Conservation (phyloP, 1,140 invertebrate genomes). For the Cydia strobilella region DNA sequence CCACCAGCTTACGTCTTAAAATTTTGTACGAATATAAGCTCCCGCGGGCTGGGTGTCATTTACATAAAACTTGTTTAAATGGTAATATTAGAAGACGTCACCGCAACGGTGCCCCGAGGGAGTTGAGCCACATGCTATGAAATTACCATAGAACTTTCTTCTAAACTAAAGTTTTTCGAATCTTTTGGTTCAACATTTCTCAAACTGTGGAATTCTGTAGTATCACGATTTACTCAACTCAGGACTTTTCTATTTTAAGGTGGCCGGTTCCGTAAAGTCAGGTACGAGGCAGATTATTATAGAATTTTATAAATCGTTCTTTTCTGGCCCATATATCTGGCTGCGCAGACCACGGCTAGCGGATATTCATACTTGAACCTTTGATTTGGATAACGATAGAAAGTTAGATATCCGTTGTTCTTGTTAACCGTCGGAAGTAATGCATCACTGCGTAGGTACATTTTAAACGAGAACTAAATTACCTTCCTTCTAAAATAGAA, state of each 20-base stretch:
- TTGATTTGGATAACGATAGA: too few relatives aligned
- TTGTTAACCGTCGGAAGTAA: too few relatives aligned
- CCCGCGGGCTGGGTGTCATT: conserved; percentile 62
- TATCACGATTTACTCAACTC: conserved; percentile 47
- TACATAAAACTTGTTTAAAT: conserved; percentile 80
- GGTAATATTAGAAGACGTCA: conserved; percentile 77
- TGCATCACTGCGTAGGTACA: too few relatives aligned
- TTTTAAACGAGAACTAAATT: too few relatives aligned
- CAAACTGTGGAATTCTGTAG: conserved; percentile 44
- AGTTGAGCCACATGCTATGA: conserved; percentile 47
- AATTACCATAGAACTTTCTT: conserved; percentile 34
- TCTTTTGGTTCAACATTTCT: conserved; percentile 28
- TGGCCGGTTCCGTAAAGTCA: conserved; percentile 49
- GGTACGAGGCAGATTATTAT: conserved; percentile 37
- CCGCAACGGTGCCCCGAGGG: conserved; percentile 55
- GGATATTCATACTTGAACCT: too few relatives aligned
- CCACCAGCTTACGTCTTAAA: conserved; percentile 48
- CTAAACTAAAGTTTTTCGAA: conserved; percentile 39
- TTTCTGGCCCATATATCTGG: neutral
- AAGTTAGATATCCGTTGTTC: too few relatives aligned
- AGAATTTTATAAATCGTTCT: conserved; percentile 34
- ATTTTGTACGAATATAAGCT: conserved; percentile 72
- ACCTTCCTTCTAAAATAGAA: too few relatives aligned
- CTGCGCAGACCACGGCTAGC: neutral
- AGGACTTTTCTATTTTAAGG: conserved; percentile 56